Base-by-base conservation (phyloP, 2,888 invertebrate species). In the Polylopha cassiicola region DNA sequence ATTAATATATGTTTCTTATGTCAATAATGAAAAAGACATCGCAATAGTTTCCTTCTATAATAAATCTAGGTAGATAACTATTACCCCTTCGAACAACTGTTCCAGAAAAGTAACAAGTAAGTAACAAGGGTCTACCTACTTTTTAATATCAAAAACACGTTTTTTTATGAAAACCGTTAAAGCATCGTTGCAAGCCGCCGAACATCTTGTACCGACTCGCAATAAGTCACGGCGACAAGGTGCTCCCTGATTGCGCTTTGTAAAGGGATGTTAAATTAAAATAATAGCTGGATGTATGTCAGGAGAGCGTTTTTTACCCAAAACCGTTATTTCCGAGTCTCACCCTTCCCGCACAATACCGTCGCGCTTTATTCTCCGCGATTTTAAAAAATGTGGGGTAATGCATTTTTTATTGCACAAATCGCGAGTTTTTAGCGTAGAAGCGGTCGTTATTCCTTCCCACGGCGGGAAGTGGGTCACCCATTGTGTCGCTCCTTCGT, bases 391-490 rank as follows among this genome's bases (percentile, higher is more conserved):
- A 82, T 76, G 69, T 85, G 84, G 84, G 85, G 85, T 85, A 85
- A 85, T 85, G 84, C 80, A 74, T 66, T 85, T 84, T 84, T 84
- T 84, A 81, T 79, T 65, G 62, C 60, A 67, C 67, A 76, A 74
- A 61, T 62, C 53, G 62, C 58, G 55, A 52, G 61, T 55, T 63
- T 61, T 53, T 56, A 56, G 61, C 71, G 72, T 63, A 75, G 75
- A 72, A 73, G 58, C 69, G 60, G 66, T 70, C 78, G 85, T 84
- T 84, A 85, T 78, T 81, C 77, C 74, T 84, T 84, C 85, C 85
- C 85, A 85, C 85, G 85, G 80, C 77, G 79, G 79, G 81, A 84
- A 80, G 70, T 84, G 85, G 85, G 85, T 82, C 85, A 84, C 61
- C 68, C 74, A 74, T 81, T 81, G 84, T 82, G 77, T 73, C 62